Percentiles rank a stretch among this genome's conserved stretches.
These are phyloP conservation scores for Fukomys damarensis DNA, from an alignment of 2,113 vertebrate genomes.

Conservation along the genomic window DNA sequence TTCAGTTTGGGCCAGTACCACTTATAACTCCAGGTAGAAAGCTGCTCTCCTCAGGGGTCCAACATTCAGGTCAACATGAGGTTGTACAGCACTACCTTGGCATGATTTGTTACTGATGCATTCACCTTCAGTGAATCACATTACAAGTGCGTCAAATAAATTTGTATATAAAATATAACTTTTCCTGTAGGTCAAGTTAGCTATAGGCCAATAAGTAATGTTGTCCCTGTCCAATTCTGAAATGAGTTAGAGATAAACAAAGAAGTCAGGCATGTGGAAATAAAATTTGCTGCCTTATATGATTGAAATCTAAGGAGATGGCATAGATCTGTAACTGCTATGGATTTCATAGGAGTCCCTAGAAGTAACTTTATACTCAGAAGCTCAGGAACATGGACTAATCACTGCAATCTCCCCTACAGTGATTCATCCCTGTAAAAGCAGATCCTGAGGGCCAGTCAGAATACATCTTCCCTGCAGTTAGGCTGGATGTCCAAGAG, in stretches of 20 bases:
- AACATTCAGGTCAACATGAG: neutral
- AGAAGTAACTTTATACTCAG: neutral
- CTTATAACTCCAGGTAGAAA: neutral
- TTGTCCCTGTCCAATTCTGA: neutral
- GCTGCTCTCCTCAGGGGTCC: rapidly evolving
- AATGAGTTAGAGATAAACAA: neutral
- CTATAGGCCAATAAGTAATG: neutral
- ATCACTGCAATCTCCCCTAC: neutral
- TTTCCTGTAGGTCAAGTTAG: neutral
- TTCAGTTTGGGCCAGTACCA: neutral
- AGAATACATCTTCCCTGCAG: too few relatives aligned
- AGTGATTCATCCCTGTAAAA: rapidly evolving
- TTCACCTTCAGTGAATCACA: neutral
- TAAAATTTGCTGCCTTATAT: neutral
- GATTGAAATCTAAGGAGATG: neutral
- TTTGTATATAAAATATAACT: neutral
- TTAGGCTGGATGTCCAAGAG: neutral
- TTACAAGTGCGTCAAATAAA: neutral
- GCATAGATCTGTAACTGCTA: neutral
- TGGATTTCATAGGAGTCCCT: neutral
- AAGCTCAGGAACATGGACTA: neutral
- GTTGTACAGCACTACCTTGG: neutral
- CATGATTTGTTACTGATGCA: neutral
- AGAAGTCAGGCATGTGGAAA: neutral
- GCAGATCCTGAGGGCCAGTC: rapidly evolving